Base-by-base conservation (phyloP, 2,888 invertebrate genomes). In the Sphinx pinastri region DNA sequence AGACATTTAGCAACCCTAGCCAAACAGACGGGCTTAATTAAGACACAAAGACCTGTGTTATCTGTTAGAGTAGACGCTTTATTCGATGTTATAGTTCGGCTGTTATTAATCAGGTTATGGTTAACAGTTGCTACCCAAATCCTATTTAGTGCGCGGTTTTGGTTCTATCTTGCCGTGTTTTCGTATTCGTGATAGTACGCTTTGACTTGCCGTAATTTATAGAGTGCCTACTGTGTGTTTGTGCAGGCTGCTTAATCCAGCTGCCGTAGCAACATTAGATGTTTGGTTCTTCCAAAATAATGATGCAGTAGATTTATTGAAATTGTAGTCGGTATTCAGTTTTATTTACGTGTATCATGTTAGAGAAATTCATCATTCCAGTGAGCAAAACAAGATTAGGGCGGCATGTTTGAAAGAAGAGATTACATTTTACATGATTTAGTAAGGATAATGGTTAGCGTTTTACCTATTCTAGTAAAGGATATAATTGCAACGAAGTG, bases 31-130 rank as follows among this genome's bases (percentile, higher is more conserved):
- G 60, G 71, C 70, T 59, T 81, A 81, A 82, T 81, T 79, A 76
- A 74, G 71, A 71, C 73, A 77, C 79, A 81, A 79, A 78, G 81
- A 76, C 77, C 75, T 76, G 74, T 74, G 77, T 77, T 80, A 78
- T 81, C 73, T 73, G 73, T 73, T 72, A 75, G 74, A 73, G 76
- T 76, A 38, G 76, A 69, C 76, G 72, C 69, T 67, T 74, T 70
- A 76, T 76, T 77, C 76, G 76, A 72, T 67, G 63, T 49, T 63
- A 49, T 19, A 63, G 63, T 63, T 63, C 49, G 63, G 47, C 49
- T 63, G 63, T 49, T 63, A 63, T 63, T 63, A 63, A 63, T 63
- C 13, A 63, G 47, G 63, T 63, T 49, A 63, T 49, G 25, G 63
- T 49, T 63, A 63, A 63, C 63, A 63, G 49, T 63, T 63, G 49